Evolutionary conservation across 92 coral and sea anemone species (phyloP).

Genomic region (Phenganax stokvisi): DNA sequence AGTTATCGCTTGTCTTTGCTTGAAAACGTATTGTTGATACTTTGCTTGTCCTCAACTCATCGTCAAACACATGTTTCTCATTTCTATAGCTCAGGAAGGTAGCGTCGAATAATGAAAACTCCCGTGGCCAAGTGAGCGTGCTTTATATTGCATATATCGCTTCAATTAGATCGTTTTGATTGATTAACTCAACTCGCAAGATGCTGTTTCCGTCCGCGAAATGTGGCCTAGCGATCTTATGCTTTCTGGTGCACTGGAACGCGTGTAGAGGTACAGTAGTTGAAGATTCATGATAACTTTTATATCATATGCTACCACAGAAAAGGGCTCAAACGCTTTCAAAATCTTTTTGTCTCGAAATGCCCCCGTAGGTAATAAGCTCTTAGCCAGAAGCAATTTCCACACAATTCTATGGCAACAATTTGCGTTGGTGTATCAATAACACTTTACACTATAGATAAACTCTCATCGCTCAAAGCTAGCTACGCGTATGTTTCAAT

Average conservation of each 20-base stretch:
- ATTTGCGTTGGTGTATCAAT: neutral
- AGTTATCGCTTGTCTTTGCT: neutral
- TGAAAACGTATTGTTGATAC: neutral
- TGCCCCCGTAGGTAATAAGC: constrained; percentile 6
- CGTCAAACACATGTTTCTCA: constrained; percentile 2
- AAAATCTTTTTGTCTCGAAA: constrained; percentile 9
- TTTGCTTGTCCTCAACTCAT: neutral
- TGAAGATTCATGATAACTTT: neutral
- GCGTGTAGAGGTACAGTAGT: neutral
- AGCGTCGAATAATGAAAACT: constrained; percentile 3
- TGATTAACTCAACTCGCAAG: constrained; percentile 17
- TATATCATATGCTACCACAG: neutral
- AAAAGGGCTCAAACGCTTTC: neutral
- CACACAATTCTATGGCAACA: neutral
- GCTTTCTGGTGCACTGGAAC: neutral
- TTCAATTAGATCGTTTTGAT: constrained; percentile 5
- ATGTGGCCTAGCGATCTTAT: neutral
- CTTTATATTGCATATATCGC: constrained; percentile 15
- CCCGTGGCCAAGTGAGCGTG: constrained; percentile 14
- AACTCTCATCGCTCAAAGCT: neutral
- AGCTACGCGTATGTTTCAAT: neutral
- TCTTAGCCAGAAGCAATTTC: neutral
- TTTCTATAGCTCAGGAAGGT: constrained; percentile 3
- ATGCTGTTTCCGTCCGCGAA: constrained; percentile 1
- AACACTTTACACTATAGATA: neutral